Conservation (phyloP, 2,113 vertebrate species). For the Oostethus manadensis region DNA sequence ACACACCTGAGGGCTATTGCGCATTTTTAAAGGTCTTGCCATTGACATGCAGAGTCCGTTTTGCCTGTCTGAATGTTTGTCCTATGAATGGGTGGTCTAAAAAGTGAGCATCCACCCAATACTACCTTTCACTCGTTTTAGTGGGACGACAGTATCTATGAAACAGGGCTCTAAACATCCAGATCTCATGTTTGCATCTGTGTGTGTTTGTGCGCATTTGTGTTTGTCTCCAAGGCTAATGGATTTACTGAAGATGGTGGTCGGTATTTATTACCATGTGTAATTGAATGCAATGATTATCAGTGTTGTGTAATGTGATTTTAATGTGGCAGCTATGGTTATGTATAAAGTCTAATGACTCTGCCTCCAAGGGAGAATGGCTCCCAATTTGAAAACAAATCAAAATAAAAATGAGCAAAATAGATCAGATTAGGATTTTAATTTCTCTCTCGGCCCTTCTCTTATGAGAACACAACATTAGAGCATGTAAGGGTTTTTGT, state of each 20-base stretch:
- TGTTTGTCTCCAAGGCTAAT: conserved; percentile 69
- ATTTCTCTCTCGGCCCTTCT: conserved; percentile 32
- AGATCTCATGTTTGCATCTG: conserved; percentile 24
- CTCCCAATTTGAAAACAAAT: conserved; percentile 52
- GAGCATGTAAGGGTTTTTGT: conserved; percentile 63
- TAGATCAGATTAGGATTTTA: conserved; percentile 51
- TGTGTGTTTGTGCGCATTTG: conserved; percentile 14
- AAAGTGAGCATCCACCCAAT: conserved; percentile 23
- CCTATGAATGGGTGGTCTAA: conserved; percentile 25
- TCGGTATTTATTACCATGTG: conserved; percentile 76
- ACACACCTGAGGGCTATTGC: neutral
- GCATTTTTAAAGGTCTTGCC: conserved; percentile 27
- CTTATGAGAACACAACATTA: conserved; percentile 56
- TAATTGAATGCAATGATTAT: conserved; percentile 82
- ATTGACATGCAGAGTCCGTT: conserved; percentile 33
- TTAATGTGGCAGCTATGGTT: conserved; percentile 78
- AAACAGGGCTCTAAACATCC: conserved; percentile 38
- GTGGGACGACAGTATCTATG: conserved; percentile 8
- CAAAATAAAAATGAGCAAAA: conserved; percentile 43
- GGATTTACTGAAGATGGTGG: conserved; percentile 75
- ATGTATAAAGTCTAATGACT: conserved; percentile 79
- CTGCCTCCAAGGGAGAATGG: conserved; percentile 68
- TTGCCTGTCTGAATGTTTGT: conserved; percentile 14
- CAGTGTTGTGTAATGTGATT: conserved; percentile 81
- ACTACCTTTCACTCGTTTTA: conserved; percentile 17